Conservation (phyloP, 2,113 vertebrate species). For the Danio rerio region GRCz12tu NC_133182.1:23174501-23175000, state of each 20-base stretch:
- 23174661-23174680: slow-evolving; percentile 8
- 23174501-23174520: background rate
- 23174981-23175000: background rate
- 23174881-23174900: background rate
- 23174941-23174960: slow-evolving; percentile 7
- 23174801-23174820: slow-evolving; percentile 22
- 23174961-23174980: slow-evolving; percentile 1
- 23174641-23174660: background rate
- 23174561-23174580: background rate
- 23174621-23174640: slow-evolving; percentile 12
- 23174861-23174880: slow-evolving; percentile 12
- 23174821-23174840: slow-evolving; percentile 24
- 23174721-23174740: background rate
- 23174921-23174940: background rate
- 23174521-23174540: background rate
- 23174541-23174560: background rate
- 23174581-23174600: background rate
- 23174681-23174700: background rate
- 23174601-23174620: background rate
- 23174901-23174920: background rate
- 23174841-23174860: background rate
- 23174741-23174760: slow-evolving; percentile 28
- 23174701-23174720: slow-evolving; percentile 2
- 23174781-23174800: slow-evolving; percentile 25
- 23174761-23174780: slow-evolving; percentile 12